Conservation (phyloP, 2,888 invertebrate genomes). For the Chesias legatella region DNA sequence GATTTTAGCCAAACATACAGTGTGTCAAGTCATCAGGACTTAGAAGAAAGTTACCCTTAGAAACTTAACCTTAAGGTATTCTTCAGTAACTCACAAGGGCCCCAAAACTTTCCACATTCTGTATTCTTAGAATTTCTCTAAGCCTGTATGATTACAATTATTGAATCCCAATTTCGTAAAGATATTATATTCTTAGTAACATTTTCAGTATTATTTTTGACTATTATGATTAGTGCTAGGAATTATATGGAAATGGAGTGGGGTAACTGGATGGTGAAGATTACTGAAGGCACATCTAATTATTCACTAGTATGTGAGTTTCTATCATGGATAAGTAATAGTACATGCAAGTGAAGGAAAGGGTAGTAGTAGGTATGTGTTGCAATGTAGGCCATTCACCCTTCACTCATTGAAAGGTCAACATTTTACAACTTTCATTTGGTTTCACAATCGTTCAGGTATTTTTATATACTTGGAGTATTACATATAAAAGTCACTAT, state of each 20-base stretch:
- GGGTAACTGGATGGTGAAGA: conserved; percentile 63
- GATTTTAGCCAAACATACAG: no score
- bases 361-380: conserved; percentile 2
- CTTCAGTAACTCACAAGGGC: no score
- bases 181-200: neutral
- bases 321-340: conserved; percentile 39
- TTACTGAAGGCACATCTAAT: conserved; percentile 65
- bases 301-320: conserved; percentile 37
- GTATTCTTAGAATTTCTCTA: conserved; percentile 6
- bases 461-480: no score
- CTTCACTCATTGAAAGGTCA: conserved; percentile 1
- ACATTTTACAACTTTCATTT: neutral
- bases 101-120: no score
- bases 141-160: no score
- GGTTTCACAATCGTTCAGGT: neutral
- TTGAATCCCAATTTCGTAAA: conserved; percentile 13
- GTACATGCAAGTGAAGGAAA: conserved; percentile 22
- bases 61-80: no score
- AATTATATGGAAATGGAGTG: conserved; percentile 42
- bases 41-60: no score
- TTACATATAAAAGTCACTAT: neutral
- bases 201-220: neutral
- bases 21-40: no score
- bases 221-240: neutral
- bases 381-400: conserved; percentile 3